Base-by-base conservation (phyloP, 1,140 invertebrate genomes). In the Drosophila nasuta region DNA sequence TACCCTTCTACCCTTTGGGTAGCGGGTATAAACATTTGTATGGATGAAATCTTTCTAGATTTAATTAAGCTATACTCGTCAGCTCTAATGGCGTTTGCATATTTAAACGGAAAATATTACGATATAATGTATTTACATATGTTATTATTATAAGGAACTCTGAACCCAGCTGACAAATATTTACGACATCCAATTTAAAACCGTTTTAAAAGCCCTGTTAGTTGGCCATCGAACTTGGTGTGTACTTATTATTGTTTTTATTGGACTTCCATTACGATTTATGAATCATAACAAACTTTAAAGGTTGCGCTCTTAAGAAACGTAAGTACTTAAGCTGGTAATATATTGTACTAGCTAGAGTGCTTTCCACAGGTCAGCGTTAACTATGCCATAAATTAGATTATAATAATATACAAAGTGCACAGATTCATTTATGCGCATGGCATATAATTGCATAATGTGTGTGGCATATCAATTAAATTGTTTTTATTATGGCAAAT, bases 391-490 rank as follows among this genome's bases (percentile, higher is more conserved):
- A 69, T 77, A 85, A 79, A 75, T 69, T 48, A 68, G 51, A n/a
- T 52, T 63, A 71, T 76, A 71, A 58, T 75, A 75, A 33, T 15
- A 17, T 41, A 35, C 28, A n/a, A 7, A 46, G 33, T 68, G 63
- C 67, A 70, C 41, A 52, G 11, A 63, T 70, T 70, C 51, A 74
- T 54, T 49, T 67, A 77, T 73, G 73, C 65, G 60, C 62, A 64
- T 51, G 49, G 62, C 38, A 52, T 67, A 64, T 72, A 46, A 69
- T 15, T 57, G 15, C n/a, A 13, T 15, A 6, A 7, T 68, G 74
- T 86, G 81, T n/a, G 30, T 15, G 48, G 82, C 75, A 85, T 82
- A 52, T 45, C 25, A 46, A 15, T 67, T 52, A 20, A 56, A 45
- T 43, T 46, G 7, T 46, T 33, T 35, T 25, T 15, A 35, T 48